phyloP scores from a whole-genome alignment of 2,797 vertebrate genomes.

The Acestrorhynchus altus region DNA sequence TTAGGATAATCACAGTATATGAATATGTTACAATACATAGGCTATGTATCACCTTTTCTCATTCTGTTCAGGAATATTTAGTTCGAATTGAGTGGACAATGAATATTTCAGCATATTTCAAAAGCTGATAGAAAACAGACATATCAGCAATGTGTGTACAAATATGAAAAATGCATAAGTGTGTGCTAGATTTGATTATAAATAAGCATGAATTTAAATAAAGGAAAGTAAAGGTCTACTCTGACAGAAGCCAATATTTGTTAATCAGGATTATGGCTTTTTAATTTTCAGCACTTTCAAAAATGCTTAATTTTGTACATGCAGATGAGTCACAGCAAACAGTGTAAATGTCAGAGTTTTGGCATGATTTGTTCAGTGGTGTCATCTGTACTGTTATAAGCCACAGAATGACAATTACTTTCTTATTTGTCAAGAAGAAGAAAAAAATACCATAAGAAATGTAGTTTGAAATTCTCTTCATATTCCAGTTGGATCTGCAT shows the following conservation, averaged over 20 bases:
- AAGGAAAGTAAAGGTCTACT: background rate
- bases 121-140: background rate
- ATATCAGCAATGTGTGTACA: background rate
- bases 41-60: background rate
- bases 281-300: conserved; percentile 3
- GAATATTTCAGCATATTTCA: background rate
- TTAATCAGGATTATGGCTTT: background rate
- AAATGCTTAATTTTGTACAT: conserved; percentile 40
- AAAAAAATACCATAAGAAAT: too few species aligned
- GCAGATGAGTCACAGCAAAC: conserved; percentile 45
- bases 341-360: conserved; percentile 47
- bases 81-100: background rate
- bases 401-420: conserved; percentile 36
- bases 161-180: background rate
- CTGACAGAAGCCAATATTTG: conserved; percentile 1
- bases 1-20: conserved; percentile 38
- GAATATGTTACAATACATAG: conserved; percentile 5
- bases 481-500: background rate
- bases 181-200: background rate
- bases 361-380: conserved; percentile 23
- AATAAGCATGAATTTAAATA: background rate
- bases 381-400: conserved; percentile 42
- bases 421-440: conserved; percentile 1
- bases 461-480: too few species aligned
- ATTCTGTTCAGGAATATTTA: background rate